Conservation (phyloP, 2,888 invertebrate genomes). For the Sarcophaga rosellei region DNA sequence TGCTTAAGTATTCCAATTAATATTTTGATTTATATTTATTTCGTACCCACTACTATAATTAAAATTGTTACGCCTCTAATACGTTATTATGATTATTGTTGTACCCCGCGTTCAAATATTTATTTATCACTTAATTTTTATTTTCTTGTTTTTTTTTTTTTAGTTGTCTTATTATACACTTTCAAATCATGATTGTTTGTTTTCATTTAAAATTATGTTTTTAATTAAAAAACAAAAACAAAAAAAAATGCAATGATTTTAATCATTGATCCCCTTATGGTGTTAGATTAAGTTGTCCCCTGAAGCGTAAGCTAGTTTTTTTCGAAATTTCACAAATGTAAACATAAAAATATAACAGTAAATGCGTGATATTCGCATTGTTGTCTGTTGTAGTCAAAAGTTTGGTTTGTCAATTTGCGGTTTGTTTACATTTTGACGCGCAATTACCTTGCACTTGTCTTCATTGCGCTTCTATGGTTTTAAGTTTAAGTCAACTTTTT, state of each 20-base stretch:
- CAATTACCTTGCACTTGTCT: conserved; percentile 78
- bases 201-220: not conserved
- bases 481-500: conserved; percentile 8
- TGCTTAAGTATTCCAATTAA: not conserved
- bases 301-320: not conserved
- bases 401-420: conserved; percentile 46
- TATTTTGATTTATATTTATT: too few relatives aligned
- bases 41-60: not conserved
- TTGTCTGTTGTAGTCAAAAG: conserved; percentile 20
- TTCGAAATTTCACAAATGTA: not conserved
- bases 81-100: not conserved
- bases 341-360: not conserved
- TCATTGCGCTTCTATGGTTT: conserved; percentile 20
- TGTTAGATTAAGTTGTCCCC: not conserved
- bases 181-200: not conserved
- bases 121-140: not conserved
- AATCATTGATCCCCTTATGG: not conserved
- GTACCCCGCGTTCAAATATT: not conserved
- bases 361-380: not conserved
- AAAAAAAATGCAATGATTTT: not conserved
- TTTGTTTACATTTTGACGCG: conserved; percentile 67
- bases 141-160: not conserved
- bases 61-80: not conserved
- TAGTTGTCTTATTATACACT: not conserved
- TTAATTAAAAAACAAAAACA: not conserved